Evolutionary conservation across 1,140 invertebrate genomes (phyloP).

Genomic region (Anastrepha obliqua): DNA sequence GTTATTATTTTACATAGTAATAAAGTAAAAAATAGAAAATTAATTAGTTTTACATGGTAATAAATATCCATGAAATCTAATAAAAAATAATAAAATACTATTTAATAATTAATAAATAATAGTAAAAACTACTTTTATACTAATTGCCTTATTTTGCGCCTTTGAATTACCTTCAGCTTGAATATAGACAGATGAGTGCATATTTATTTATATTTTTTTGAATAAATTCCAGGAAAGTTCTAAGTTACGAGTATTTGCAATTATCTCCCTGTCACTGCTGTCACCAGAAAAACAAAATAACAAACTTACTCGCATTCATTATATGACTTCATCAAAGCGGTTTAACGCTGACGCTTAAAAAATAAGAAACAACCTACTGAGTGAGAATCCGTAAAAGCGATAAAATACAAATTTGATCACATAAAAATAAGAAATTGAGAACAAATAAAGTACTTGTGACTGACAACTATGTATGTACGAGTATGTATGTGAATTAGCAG

Average conservation of each 20-base stretch:
- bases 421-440: background rate
- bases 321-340: constrained; percentile 42
- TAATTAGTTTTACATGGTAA: no score
- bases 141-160: background rate
- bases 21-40: no score
- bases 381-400: background rate
- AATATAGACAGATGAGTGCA: background rate
- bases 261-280: background rate
- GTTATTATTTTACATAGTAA: no score
- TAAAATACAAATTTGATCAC: background rate
- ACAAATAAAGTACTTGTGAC: background rate
- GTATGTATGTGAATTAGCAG: no score
- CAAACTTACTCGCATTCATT: background rate
- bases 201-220: background rate
- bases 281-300: background rate
- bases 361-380: no score
- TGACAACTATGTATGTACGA: background rate
- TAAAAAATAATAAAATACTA: no score
- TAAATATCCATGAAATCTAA: no score
- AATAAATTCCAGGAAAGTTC: background rate
- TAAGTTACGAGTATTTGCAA: background rate
- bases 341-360: background rate
- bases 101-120: no score
- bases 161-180: constrained; percentile 19
- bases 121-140: no score